Percentiles rank a stretch among this genome's conserved stretches.
phyloP scores from a whole-genome alignment of 2,113 vertebrate genomes.

The Piprites chloris region DNA sequence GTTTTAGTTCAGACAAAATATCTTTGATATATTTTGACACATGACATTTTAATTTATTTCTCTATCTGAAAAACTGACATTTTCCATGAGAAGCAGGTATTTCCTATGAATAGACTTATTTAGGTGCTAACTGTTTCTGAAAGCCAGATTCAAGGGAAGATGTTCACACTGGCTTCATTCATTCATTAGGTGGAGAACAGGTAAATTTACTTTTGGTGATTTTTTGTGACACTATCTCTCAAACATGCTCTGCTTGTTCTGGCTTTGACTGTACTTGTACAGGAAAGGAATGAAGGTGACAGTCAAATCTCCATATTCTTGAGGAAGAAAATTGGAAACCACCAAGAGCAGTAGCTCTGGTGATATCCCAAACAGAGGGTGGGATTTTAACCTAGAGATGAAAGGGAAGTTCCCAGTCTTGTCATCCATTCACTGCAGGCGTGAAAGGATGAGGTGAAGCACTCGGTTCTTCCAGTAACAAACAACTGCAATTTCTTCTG shows the following conservation, averaged over 20 bases:
- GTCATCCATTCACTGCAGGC: background rate
- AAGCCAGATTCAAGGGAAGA: background rate
- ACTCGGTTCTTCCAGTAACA: background rate
- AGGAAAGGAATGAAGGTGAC: background rate
- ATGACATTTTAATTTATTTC: slow-evolving; percentile 5
- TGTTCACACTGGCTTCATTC: background rate
- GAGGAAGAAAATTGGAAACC: background rate
- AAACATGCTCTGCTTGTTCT: background rate
- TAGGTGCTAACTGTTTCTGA: background rate
- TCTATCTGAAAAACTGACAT: background rate
- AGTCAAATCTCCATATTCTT: background rate
- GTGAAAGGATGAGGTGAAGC: background rate
- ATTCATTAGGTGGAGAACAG: background rate
- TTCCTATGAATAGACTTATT: slow-evolving; percentile 17
- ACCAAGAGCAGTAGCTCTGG: background rate
- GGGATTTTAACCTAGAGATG: background rate
- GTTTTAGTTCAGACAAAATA: slow-evolving; percentile 36
- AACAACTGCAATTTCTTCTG: background rate
- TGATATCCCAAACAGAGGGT: background rate
- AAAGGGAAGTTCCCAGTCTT: background rate
- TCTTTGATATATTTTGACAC: slow-evolving; percentile 51
- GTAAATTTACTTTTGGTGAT: background rate
- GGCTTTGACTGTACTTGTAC: background rate
- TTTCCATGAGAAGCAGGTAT: background rate
- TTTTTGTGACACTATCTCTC: background rate